A percentile compares a stretch with the other conserved stretches of the same genome.
Evolutionary conservation across 2,113 vertebrate species (phyloP).

Genomic region (Synodontis membranacea): DNA sequence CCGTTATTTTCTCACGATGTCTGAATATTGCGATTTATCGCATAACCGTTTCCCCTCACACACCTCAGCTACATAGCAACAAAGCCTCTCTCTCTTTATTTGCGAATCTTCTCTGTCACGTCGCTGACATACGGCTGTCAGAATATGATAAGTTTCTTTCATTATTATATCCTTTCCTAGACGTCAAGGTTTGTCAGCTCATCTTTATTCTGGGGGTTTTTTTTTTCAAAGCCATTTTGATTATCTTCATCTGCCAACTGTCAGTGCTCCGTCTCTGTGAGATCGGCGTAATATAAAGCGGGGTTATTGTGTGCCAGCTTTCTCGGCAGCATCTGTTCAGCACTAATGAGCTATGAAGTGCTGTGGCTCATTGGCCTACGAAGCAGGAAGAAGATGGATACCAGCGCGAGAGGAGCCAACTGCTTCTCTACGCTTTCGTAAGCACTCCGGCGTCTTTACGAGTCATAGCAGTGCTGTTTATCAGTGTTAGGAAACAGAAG

Average conservation of each 20-base stretch:
- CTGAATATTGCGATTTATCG: neutral
- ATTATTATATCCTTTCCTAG: conserved; percentile 48
- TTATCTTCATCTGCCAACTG: conserved; percentile 59
- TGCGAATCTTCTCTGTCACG: conserved; percentile 26
- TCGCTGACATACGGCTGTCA: conserved; percentile 44
- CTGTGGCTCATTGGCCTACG: conserved; percentile 44
- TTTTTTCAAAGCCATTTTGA: conserved; percentile 50
- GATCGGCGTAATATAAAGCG: conserved; percentile 57
- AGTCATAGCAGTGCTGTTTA: conserved; percentile 13
- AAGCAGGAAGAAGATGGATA: conserved; percentile 33
- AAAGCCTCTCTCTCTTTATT: conserved; percentile 19
- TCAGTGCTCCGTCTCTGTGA: conserved; percentile 49
- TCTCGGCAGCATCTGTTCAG: conserved; percentile 57
- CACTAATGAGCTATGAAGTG: conserved; percentile 60
- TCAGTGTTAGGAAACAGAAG: neutral
- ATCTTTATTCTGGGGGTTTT: conserved; percentile 44
- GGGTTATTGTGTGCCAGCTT: conserved; percentile 58
- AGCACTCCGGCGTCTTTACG: neutral
- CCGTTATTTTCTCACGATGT: neutral
- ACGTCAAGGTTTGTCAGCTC: conserved; percentile 56
- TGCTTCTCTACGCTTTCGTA: conserved; percentile 26
- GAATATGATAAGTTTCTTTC: conserved; percentile 52
- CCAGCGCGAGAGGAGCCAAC: conserved; percentile 24
- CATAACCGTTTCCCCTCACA: neutral
- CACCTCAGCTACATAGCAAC: neutral